A percentile compares a stretch with the other conserved stretches of the same genome.
phyloP scores from a whole-genome alignment of 1,140 invertebrate genomes.

The Pectinophora gossypiella region DNA sequence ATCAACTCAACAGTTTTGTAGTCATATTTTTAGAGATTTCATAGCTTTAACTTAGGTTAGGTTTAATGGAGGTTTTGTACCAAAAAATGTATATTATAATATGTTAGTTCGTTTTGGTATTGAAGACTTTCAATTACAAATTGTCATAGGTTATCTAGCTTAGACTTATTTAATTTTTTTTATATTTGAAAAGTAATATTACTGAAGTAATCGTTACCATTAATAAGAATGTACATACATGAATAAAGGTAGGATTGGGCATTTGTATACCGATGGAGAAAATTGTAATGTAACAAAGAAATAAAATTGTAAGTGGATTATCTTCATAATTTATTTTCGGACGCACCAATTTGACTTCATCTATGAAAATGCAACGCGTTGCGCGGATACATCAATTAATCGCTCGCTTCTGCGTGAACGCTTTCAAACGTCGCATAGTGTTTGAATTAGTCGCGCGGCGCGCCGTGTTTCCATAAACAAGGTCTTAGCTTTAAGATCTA shows the following conservation, averaged over 20 bases:
- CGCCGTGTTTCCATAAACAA: no score
- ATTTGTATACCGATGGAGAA: conserved; percentile 33
- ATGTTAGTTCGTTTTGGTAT: conserved; percentile 61
- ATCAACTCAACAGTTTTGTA: conserved; percentile 45
- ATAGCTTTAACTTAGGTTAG: conserved; percentile 67
- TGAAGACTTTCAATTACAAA: conserved; percentile 59
- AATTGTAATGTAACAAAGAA: conserved; percentile 53
- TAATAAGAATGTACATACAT: conserved; percentile 40
- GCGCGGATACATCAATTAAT: no score
- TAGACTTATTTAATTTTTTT: conserved; percentile 58
- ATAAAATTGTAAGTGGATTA: conserved; percentile 34
- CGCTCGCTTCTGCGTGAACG: no score
- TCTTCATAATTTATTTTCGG: not conserved
- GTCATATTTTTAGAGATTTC: conserved; percentile 60
- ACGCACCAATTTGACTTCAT: no score
- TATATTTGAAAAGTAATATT: conserved; percentile 41
- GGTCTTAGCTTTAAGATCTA: no score
- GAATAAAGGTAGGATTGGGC: conserved; percentile 29
- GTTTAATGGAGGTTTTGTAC: conserved; percentile 59
- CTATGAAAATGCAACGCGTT: no score
- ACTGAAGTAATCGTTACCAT: conserved; percentile 53
- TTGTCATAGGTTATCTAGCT: conserved; percentile 54
- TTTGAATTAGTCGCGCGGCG: no score
- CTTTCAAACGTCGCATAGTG: no score
- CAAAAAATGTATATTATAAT: conserved; percentile 67